These are phyloP conservation scores for Scaptomyza tumidula DNA, from an alignment of 2,888 invertebrate genomes.

Conservation along the genomic window DNA sequence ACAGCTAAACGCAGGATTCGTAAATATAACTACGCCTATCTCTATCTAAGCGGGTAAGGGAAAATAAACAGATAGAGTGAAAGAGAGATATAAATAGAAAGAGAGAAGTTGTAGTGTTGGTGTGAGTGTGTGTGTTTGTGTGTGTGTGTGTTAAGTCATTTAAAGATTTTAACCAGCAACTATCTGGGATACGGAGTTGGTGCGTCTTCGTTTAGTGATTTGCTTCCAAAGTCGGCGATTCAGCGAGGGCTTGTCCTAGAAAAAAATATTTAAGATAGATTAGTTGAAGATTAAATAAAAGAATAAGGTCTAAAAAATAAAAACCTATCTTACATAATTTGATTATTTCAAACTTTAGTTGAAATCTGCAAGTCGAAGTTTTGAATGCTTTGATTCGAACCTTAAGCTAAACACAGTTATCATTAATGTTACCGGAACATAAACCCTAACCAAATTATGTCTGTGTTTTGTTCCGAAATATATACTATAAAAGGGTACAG, in stretches of 20 bases:
- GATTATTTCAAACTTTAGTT: too few species aligned
- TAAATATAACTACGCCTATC: conserved; percentile 12
- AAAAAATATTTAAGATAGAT: conserved; percentile 64
- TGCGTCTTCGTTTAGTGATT: conserved; percentile 89
- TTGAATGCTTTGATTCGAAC: too few species aligned
- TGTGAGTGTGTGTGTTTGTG: conserved; percentile 2
- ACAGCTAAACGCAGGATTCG: conserved; percentile 28
- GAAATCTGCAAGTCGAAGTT: too few species aligned
- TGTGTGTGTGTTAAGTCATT: conserved; percentile 12
- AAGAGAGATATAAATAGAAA: neutral
- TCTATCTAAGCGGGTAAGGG: conserved; percentile 6
- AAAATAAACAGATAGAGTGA: neutral
- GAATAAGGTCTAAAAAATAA: too few species aligned
- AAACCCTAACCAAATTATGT: too few species aligned
- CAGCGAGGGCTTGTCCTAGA: conserved; percentile 90
- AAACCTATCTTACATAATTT: too few species aligned
- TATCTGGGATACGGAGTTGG: conserved; percentile 84
- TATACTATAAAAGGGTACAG: too few species aligned
- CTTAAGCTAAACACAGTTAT: too few species aligned
- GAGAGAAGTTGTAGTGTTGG: neutral
- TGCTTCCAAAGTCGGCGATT: conserved; percentile 93
- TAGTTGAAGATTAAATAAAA: neutral
- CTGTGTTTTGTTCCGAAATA: too few species aligned
- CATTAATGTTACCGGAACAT: too few species aligned
- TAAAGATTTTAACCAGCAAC: conserved; percentile 78